A percentile compares a stretch with the other conserved stretches of the same genome.
These are phyloP conservation scores for Notothenia coriiceps DNA, from an alignment of 2,113 vertebrate genomes.

Conservation along the genomic window DNA sequence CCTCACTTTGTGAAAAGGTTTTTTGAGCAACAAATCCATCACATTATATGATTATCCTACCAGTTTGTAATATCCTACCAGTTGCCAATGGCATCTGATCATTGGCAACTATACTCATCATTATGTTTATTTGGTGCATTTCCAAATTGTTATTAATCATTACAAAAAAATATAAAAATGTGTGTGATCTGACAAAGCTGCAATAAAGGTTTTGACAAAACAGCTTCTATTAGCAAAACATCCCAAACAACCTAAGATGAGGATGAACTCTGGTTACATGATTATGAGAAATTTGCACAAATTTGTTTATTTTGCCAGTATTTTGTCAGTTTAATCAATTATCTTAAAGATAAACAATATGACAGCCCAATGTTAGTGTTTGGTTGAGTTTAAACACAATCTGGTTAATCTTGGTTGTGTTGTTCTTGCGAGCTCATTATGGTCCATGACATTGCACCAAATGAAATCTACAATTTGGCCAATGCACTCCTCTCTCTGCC, in stretches of 20 bases:
- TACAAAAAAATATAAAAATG: neutral
- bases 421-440: neutral
- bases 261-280: too few species aligned
- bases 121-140: neutral
- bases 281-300: too few species aligned
- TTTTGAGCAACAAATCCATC: neutral
- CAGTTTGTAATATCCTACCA: neutral
- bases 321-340: too few species aligned
- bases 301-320: too few species aligned
- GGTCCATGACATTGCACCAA: constrained; percentile 14
- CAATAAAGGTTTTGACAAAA: neutral
- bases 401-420: neutral
- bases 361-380: neutral
- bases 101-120: neutral
- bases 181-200: neutral
- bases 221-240: too few species aligned
- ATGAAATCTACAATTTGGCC: constrained; percentile 45
- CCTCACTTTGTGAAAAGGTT: neutral
- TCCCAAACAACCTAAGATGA: too few species aligned
- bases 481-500: constrained; percentile 44
- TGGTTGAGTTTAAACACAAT: neutral
- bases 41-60: neutral
- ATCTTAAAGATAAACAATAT: too few species aligned
- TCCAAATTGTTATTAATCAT: neutral
- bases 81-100: neutral